Conservation (phyloP, 2,888 invertebrate species). For the Gortyna flavago region DNA sequence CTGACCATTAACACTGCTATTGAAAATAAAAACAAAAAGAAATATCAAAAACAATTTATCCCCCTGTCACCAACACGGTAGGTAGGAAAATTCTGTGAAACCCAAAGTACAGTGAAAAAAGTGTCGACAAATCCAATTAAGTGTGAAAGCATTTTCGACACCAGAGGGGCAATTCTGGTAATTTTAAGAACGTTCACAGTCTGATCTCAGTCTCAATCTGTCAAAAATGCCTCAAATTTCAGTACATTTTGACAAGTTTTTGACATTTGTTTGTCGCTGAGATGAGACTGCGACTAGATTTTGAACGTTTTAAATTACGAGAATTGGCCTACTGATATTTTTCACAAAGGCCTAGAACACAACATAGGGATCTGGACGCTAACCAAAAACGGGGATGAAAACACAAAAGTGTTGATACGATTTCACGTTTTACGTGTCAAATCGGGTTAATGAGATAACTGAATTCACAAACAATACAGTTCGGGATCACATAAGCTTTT, state of each 20-base stretch:
- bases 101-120: constrained; percentile 4
- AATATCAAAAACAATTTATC: constrained; percentile 14
- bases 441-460: constrained; percentile 28
- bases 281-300: too few species aligned
- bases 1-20: constrained; percentile 4
- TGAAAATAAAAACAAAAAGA: constrained; percentile 6
- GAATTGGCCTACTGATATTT: too few species aligned
- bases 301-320: too few species aligned
- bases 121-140: constrained; percentile 8
- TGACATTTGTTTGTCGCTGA: too few species aligned
- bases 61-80: constrained; percentile 7
- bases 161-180: too few species aligned
- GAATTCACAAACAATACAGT: constrained; percentile 48
- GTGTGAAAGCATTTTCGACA: constrained; percentile 27
- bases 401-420: constrained; percentile 21
- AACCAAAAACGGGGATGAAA: constrained; percentile 4
- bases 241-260: too few species aligned
- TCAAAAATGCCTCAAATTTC: too few species aligned
- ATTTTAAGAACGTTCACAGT: too few species aligned
- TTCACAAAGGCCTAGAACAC: constrained; percentile 29
- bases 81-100: neutral
- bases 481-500: neutral
- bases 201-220: too few species aligned
- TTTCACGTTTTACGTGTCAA: constrained; percentile 36
- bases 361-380: constrained; percentile 15